Evolutionary conservation across 2,797 vertebrate genomes (phyloP), one percentile per base, ranked within the genome.

Genomic region (Myotis myotis): DNA sequence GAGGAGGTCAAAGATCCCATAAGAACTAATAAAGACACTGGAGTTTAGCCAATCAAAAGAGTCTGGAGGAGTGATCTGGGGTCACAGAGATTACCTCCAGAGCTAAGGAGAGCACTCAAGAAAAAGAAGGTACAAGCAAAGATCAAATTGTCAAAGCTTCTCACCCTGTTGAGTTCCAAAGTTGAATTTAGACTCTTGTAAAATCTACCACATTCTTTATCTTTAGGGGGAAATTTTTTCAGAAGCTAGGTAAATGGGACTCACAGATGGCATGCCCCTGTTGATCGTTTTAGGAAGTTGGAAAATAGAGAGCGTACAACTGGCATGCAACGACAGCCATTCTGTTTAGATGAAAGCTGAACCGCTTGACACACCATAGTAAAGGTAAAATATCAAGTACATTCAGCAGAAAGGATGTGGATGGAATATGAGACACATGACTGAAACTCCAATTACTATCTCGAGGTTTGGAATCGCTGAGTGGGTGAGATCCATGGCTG

Each of bases 391-490:
- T 38, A 53, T 11, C 55, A 83, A 87, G 91, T 82, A 16, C 76
- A 55, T 47, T 95, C 72, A 86, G 93, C 91, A 93, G 11, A 94
- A 93, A 85, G 92, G 71, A 60, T 82, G 64, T 71, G 68, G 91
- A 57, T 70, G 75, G 83, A 96, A 93, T 66, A 33, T 17, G 90
- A 94, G 74, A 87, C 88, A 13, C 16, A 0, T 1, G n/a, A n/a
- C 33, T 82, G 55, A 51, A 66, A 33, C 70, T 41, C 5, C 78
- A 38, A 22, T 53, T 92, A 47, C 72, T 64, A 87, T 53, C 25
- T 79, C 28, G 83, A 89, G 97, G 89, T 60, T 82, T 51, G 60
- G 91, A 94, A 81, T 81, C 33, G 85, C 96, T 97, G 96, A 96
- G 89, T 95, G 96, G 76, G n/a, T 81, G 41, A 87, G 81, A 79